Evolutionary conservation across 2,888 invertebrate genomes (phyloP).

Genomic region (Cepaea hortensis): DNA sequence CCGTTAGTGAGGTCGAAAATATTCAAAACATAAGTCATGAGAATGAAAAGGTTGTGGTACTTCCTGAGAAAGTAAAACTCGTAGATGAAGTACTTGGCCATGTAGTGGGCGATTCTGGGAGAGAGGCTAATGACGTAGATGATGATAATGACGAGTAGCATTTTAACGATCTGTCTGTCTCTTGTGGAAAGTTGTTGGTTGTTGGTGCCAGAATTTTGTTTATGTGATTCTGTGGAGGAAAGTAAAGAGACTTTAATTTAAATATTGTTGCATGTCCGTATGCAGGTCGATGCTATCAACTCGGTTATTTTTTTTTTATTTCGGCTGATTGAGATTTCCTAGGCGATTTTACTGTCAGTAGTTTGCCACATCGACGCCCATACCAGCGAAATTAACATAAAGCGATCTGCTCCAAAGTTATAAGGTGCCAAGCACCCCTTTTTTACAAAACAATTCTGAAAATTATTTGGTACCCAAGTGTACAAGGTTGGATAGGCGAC

Average conservation of each 20-base stretch:
- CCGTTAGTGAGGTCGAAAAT: slow-evolving; percentile 29
- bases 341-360: too few species aligned
- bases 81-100: slow-evolving; percentile 27
- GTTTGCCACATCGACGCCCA: too few species aligned
- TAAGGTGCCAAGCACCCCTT: too few species aligned
- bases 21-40: slow-evolving; percentile 13
- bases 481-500: too few species aligned
- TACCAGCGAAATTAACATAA: too few species aligned
- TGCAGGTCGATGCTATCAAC: too few species aligned
- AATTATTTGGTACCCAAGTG: too few species aligned
- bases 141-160: slow-evolving; percentile 22
- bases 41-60: slow-evolving; percentile 23
- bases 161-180: slow-evolving; percentile 18
- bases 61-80: slow-evolving; percentile 33
- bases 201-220: neutral
- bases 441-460: too few species aligned
- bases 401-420: too few species aligned
- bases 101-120: slow-evolving; percentile 25
- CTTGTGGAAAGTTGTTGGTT: neutral
- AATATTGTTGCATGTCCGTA: too few species aligned
- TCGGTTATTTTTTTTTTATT: too few species aligned
- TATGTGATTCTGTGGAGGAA: neutral
- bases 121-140: slow-evolving; percentile 17
- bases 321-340: too few species aligned
- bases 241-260: neutral